Evolutionary conservation across 2,797 vertebrate species (phyloP).

Genomic region (Emydoidea blandingii): DNA sequence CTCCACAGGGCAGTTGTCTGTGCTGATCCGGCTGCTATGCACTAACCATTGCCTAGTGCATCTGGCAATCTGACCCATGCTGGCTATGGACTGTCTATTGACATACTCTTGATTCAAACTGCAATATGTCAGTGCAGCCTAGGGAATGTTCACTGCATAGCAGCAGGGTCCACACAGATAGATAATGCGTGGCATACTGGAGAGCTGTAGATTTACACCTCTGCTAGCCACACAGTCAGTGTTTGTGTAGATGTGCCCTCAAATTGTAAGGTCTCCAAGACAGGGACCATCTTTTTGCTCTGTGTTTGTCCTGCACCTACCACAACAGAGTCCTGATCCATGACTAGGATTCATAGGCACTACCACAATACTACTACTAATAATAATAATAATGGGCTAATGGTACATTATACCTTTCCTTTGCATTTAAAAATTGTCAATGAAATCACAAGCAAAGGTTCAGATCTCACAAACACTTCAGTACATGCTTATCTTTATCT

Average conservation of each 20-base stretch:
- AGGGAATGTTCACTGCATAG: neutral
- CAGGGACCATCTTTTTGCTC: neutral
- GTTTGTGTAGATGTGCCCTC: neutral
- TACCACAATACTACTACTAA: neutral
- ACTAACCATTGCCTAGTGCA: neutral
- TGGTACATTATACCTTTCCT: neutral
- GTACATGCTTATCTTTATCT: neutral
- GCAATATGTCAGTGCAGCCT: neutral
- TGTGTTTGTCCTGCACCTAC: neutral
- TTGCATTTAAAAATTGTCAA: neutral
- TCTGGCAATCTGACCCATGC: neutral
- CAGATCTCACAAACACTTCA: neutral
- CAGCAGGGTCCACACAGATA: neutral
- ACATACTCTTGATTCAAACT: neutral
- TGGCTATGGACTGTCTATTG: neutral
- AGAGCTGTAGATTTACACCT: neutral
- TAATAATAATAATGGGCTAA: neutral
- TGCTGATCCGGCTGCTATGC: neutral
- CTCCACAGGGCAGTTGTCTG: neutral
- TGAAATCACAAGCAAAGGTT: neutral
- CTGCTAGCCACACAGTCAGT: neutral
- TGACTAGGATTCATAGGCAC: neutral
- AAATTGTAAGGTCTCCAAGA: neutral
- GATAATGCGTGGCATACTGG: neutral
- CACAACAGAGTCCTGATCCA: neutral